A percentile compares a stretch with the other conserved stretches of the same genome.
These are phyloP conservation scores for Papilio polyxenes DNA, from an alignment of 1,140 invertebrate species.

Conservation along the genomic window DNA sequence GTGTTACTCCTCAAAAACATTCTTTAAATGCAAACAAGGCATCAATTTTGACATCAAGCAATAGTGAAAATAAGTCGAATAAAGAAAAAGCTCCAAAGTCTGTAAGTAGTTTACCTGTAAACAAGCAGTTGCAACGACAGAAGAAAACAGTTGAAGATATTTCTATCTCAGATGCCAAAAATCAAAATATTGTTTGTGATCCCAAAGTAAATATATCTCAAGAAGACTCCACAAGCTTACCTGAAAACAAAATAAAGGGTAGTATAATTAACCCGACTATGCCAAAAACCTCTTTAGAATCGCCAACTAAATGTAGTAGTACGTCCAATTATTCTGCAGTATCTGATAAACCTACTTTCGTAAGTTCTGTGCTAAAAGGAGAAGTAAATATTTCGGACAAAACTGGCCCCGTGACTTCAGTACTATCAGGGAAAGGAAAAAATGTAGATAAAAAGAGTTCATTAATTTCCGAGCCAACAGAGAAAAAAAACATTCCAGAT, in stretches of 20 bases:
- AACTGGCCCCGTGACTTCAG: not conserved
- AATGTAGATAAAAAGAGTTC: not conserved
- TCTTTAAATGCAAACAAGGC: not conserved
- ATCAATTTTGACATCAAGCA: not conserved
- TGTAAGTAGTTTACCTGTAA: conserved; percentile 37
- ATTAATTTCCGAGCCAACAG: not conserved
- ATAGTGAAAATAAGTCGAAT: conserved; percentile 13
- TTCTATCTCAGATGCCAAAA: conserved; percentile 31
- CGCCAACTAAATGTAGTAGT: not conserved
- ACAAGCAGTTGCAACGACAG: conserved; percentile 63
- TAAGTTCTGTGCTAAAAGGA: conserved; percentile 4
- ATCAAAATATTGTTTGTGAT: conserved; percentile 35
- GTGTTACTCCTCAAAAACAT: not conserved
- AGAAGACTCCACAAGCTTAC: not conserved
- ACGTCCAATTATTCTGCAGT: not conserved
- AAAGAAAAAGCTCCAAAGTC: conserved; percentile 36
- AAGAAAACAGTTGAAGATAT: conserved; percentile 54
- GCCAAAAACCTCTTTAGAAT: conserved; percentile 1
- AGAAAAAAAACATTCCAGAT: not conserved
- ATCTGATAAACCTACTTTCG: not conserved
- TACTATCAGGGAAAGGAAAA: not conserved
- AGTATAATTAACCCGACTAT: not conserved
- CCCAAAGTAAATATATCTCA: conserved; percentile 28
- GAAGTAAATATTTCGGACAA: not conserved
- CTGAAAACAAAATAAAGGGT: conserved; percentile 1